Evolutionary conservation across 1,140 invertebrate species (phyloP).

Genomic region (Popillia japonica): DNA sequence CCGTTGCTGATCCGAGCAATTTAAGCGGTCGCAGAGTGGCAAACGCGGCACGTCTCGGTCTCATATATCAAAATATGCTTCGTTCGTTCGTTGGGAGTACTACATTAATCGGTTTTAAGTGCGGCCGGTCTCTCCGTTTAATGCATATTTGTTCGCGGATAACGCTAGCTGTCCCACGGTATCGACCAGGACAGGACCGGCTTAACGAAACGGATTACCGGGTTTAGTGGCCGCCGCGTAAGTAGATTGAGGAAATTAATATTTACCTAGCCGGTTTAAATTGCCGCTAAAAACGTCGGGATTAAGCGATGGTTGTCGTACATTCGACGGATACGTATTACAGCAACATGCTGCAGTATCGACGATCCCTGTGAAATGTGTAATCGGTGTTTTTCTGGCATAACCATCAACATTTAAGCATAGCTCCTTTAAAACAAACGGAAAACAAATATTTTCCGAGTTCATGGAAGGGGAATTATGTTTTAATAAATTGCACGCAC

Average conservation of each 20-base stretch:
- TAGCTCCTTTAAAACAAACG: no score
- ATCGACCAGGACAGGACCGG: background rate
- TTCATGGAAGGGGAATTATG: no score
- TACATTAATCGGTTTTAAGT: conserved; percentile 32
- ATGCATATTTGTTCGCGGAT: conserved; percentile 33
- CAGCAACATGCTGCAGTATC: no score
- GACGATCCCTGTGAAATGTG: no score
- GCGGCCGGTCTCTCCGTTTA: conserved; percentile 13
- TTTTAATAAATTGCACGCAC: no score
- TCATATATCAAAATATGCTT: conserved; percentile 24
- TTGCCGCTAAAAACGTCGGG: conserved; percentile 18
- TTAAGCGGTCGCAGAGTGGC: background rate
- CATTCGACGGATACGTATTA: no score
- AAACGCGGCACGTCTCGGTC: background rate
- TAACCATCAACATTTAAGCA: no score
- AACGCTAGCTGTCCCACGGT: background rate
- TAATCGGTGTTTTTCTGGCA: no score
- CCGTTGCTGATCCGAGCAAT: background rate
- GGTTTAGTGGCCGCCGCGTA: background rate
- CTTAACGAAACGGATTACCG: conserved; percentile 28
- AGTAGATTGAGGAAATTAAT: conserved; percentile 33
- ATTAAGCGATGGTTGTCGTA: background rate
- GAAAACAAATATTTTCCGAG: no score
- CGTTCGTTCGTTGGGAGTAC: background rate
- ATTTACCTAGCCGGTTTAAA: conserved; percentile 32